These are phyloP conservation scores for Acrocephalus arundinaceus DNA, from an alignment of 2,113 vertebrate genomes.

Conservation along the genomic window DNA sequence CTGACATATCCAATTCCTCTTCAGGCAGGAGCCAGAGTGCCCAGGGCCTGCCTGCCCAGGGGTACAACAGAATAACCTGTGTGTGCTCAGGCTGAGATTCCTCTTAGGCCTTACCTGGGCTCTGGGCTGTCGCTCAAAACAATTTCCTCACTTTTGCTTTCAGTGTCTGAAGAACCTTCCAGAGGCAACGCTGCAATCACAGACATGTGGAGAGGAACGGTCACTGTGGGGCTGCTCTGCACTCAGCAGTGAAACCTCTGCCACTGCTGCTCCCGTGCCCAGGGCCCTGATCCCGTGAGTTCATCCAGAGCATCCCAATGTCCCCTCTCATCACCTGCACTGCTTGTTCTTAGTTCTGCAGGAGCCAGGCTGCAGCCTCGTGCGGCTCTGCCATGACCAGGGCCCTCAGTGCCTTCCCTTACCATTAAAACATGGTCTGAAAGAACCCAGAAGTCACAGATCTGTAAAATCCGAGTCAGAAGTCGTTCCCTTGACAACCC, in stretches of 20 bases:
- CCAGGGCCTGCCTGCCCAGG: not conserved
- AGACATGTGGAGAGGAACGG: not conserved
- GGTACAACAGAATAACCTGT: accelerated
- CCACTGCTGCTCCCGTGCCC: not conserved
- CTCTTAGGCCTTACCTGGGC: not conserved
- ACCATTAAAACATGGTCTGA: not conserved
- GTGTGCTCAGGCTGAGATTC: not conserved
- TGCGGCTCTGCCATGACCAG: not conserved
- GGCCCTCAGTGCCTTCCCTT: not conserved
- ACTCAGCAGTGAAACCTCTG: not conserved
- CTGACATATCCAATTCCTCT: not conserved
- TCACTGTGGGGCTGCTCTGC: not conserved
- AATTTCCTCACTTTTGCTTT: accelerated
- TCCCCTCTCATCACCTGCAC: not conserved
- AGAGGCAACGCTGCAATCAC: not conserved
- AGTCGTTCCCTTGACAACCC: not conserved
- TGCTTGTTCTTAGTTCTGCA: not conserved
- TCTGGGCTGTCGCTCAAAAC: not conserved
- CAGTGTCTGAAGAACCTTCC: not conserved
- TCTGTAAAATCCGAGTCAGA: not conserved
- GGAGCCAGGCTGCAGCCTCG: not conserved
- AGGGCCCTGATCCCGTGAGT: not conserved
- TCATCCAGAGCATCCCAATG: not conserved
- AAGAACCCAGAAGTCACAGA: not conserved
- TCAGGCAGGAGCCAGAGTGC: not conserved